Percentiles rank a stretch among this genome's conserved stretches.
Evolutionary conservation across 53 echinoderm and acorn worm genomes (phyloP).

Genomic region (Zoroaster sp.): DNA sequence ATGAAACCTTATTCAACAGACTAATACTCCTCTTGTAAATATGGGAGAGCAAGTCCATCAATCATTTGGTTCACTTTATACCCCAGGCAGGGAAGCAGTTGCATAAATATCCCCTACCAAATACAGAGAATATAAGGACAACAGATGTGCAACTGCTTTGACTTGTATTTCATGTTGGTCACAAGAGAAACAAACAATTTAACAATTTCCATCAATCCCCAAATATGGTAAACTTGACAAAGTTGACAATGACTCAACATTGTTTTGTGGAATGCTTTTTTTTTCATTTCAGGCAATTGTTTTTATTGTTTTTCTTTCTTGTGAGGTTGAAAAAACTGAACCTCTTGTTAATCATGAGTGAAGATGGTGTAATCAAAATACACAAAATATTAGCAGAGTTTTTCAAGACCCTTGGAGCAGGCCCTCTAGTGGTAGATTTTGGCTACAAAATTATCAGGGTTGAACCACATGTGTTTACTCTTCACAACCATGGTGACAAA

Average conservation of each 20-base stretch:
- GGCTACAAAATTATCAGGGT: no score
- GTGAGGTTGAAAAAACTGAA: no score
- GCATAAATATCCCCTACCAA: conserved; percentile 32
- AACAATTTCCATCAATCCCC: conserved; percentile 19
- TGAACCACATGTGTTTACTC: no score
- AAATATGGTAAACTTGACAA: conserved; percentile 14
- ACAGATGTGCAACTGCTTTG: background rate
- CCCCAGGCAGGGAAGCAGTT: conserved; percentile 7
- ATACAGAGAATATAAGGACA: conserved; percentile 18
- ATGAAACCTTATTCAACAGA: background rate
- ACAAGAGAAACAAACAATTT: conserved; percentile 46
- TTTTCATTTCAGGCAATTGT: no score
- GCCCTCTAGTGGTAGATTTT: background rate
- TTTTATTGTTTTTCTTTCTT: no score
- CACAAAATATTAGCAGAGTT: no score
- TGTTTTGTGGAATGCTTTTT: no score
- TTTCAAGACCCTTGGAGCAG: background rate
- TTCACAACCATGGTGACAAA: no score
- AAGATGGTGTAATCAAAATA: no score
- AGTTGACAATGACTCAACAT: background rate
- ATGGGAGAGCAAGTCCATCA: background rate
- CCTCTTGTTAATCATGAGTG: no score
- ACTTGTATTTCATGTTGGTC: conserved; percentile 18
- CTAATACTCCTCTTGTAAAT: background rate
- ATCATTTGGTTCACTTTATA: conserved; percentile 17